Base-by-base conservation (phyloP, 1,140 invertebrate species). In the Scaptodrosophila lebanonensis region DNA sequence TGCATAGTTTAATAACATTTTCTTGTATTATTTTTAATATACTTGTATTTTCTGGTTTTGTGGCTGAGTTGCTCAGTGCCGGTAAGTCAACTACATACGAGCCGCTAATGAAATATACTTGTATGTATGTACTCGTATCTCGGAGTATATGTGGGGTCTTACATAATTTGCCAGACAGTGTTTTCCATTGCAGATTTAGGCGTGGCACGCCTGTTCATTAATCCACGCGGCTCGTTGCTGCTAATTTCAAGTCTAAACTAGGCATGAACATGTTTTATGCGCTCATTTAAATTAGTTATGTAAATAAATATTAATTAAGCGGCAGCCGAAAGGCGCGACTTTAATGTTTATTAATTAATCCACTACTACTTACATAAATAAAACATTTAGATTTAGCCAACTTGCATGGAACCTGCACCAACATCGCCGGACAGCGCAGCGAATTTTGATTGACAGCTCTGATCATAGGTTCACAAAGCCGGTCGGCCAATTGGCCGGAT, bases 241-340 rank as follows among this genome's bases (percentile, higher is more conserved):
- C n/a, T n/a, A n/a, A n/a, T n/a, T n/a, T n/a, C n/a, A n/a, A 72
- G 72, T 77, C 68, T 67, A 72, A 77, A 72, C 72, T 65, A 58
- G 51, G 67, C 72, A 72, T 79, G 72, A 77, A 72, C 72, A 72
- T 64, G 68, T 72, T 68, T 22, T 50, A 59, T 42, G 38, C 72
- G 48, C 68, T 58, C 68, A 59, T 68, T 77, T 72, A 35, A 72
- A 72, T 77, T 72, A 67, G 73, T 61, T 79, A 77, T 79, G 67
- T 79, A 76, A 76, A 72, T 72, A 68, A 73, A 72, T 76, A 67
- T 72, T 54, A 72, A 79, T 66, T 72, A 67, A 75, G 62, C 42
- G 61, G 61, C 51, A 52, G 44, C 51, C 45, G 16, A 44, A 50
- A 40, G 53, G 40, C 25, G 44, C 56, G 38, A 63, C 30, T 32